Conservation (phyloP, 1,140 invertebrate species). For the Platyura marginata region DNA sequence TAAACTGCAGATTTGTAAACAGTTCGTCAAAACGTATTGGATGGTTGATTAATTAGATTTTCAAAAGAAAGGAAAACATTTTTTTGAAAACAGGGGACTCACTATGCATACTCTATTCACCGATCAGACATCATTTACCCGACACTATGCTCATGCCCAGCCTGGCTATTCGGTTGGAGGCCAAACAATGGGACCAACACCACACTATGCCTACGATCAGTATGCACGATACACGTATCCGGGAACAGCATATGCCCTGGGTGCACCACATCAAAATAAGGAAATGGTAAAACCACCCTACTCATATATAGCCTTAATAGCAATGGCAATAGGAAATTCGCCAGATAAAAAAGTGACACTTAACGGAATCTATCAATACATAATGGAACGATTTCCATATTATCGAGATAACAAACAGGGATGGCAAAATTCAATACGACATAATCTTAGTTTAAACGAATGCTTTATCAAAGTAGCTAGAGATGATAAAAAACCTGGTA, state of each 20-base stretch:
- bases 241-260: constrained; percentile 20
- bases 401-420: constrained; percentile 94
- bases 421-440: constrained; percentile 90
- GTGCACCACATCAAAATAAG: constrained; percentile 56
- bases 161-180: constrained; percentile 29
- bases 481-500: constrained; percentile 86
- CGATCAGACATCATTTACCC: constrained; percentile 55
- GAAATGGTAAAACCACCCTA: constrained; percentile 94
- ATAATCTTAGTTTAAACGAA: constrained; percentile 95
- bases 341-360: constrained; percentile 88
- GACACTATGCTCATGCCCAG: constrained; percentile 29
- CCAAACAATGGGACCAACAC: constrained; percentile 25
- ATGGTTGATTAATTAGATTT: too few species aligned
- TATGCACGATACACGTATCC: constrained; percentile 52
- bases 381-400: constrained; percentile 95
- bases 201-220: constrained; percentile 45
- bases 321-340: constrained; percentile 92
- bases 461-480: constrained; percentile 93
- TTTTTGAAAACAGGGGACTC: too few species aligned
- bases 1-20: too few species aligned
- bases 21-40: too few species aligned
- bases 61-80: too few species aligned
- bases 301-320: constrained; percentile 94
- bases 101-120: constrained; percentile 76
- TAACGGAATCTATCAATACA: constrained; percentile 97